Percentiles rank a stretch among this genome's conserved stretches.
These are phyloP conservation scores for Himalopsyche japonica DNA, from an alignment of 2,888 invertebrate genomes.

Conservation along the genomic window DNA sequence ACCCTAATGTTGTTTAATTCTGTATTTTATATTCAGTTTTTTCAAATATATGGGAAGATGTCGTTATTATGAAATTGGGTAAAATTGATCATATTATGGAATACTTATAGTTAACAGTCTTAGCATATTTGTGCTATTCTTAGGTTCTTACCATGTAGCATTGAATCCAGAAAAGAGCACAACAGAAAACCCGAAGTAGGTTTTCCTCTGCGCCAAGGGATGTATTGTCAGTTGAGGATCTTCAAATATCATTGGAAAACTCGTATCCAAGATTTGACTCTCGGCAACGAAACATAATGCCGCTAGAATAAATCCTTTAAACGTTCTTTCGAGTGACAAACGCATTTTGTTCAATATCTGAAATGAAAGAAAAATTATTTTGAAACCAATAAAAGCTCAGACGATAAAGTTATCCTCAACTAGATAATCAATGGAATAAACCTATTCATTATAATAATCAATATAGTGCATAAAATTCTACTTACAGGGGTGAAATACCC, in stretches of 20 bases:
- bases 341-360: neutral
- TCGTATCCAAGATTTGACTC: constrained; percentile 45
- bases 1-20: no score
- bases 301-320: neutral
- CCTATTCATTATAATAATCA: no score
- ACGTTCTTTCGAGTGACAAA: neutral
- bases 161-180: constrained; percentile 43
- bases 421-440: no score
- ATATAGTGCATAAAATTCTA: no score
- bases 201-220: constrained; percentile 36
- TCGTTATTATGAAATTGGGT: no score
- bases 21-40: no score
- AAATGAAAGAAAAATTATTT: neutral
- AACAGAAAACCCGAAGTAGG: constrained; percentile 49
- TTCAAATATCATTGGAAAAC: constrained; percentile 43
- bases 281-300: neutral
- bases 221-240: constrained; percentile 40
- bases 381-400: no score
- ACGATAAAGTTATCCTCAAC: no score
- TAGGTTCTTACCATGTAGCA: constrained; percentile 43
- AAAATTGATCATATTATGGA: no score
- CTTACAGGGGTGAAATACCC: no score
- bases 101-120: no score
- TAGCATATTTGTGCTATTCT: neutral
- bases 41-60: no score